phyloP scores from a whole-genome alignment of 2,113 vertebrate genomes.

The Plectropomus leopardus region DNA sequence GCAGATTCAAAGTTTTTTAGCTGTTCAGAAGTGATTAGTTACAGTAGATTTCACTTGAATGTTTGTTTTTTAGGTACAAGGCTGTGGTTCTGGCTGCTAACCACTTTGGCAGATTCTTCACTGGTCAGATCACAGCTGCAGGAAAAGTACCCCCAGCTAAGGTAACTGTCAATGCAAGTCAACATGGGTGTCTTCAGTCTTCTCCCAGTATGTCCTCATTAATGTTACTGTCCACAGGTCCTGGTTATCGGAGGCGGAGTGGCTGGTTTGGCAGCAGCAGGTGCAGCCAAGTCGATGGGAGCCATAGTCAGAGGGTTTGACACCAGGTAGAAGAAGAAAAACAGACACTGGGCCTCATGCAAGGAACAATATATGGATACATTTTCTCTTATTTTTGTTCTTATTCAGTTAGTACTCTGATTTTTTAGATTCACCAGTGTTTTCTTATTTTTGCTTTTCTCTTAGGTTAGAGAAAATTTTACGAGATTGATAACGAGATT shows the following conservation, averaged over 20 bases:
- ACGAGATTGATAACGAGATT: too few species aligned
- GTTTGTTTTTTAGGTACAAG: conserved; percentile 79
- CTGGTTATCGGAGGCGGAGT: conserved; percentile 88
- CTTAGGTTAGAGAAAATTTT: too few species aligned
- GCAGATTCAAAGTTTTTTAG: conserved; percentile 47
- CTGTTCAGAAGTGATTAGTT: background rate
- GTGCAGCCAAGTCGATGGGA: conserved; percentile 89
- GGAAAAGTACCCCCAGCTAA: conserved; percentile 86
- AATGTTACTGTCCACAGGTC: conserved; percentile 69
- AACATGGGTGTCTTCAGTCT: background rate
- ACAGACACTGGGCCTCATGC: too few species aligned
- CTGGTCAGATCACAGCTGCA: conserved; percentile 83
- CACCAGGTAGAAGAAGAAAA: conserved; percentile 76
- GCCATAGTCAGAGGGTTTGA: conserved; percentile 88
- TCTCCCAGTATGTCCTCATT: background rate
- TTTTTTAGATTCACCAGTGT: too few species aligned
- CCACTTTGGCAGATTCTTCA: conserved; percentile 84
- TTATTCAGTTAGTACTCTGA: too few species aligned
- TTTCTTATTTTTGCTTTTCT: too few species aligned
- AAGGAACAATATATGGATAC: too few species aligned
- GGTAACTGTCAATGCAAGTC: conserved; percentile 45
- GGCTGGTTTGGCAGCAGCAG: conserved; percentile 88
- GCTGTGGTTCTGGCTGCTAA: conserved; percentile 81
- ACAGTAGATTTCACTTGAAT: background rate
- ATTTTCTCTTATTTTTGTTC: too few species aligned